Base-by-base conservation (phyloP, 2,797 vertebrate genomes). In the Intellagama lesueurii region DNA sequence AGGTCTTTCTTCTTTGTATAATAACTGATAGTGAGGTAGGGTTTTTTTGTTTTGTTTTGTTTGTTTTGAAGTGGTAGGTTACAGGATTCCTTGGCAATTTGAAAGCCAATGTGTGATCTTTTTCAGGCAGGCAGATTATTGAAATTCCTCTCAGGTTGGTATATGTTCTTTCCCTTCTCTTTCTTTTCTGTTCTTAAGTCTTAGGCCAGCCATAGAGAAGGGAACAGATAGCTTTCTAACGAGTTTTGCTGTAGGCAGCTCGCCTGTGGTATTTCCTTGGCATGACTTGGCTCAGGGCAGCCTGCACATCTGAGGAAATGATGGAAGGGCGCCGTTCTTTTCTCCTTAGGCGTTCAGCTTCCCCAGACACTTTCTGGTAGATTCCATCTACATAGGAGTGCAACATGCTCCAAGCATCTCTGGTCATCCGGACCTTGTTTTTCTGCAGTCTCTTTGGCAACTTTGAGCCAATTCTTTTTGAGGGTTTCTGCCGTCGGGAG, bases 21-120 rank as follows among this genome's bases (percentile, higher is more conserved):
- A 69, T 83, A 77, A 78, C 22, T 64, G 35, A 32, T 28, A 56
- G 78, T 81, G 88, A 86, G 88, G 83, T 81, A 81, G 77, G 12
- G 16, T 5, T 64, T 64, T 64, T 4, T 64, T 64, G 16, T 4
- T 4, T 64, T 64, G 16, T 4, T 40, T 40, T 40, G 40, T 64
- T 64, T 64, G 60, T 64, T 64, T 64, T 64, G 60, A 76, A 75
- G 44, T 17, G 83, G 5, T 86, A 35, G 5, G 5, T 75, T 66
- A 86, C 88, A 89, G 88, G 83, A 86, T 89, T 86, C 83, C 35
- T 89, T 86, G 78, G 88, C 83, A 89, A 69, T 85, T 89, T 85
- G 77, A 89, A 85, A 77, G 88, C 40, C 69, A 9, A 66, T 24
- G 56, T 81, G 85, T 40, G 52, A 86, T 86, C 16, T 56, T 86